Percentiles rank a stretch among this genome's conserved stretches.
Evolutionary conservation across 2,113 vertebrate species (phyloP).

Genomic region (Hucho hucho): DNA sequence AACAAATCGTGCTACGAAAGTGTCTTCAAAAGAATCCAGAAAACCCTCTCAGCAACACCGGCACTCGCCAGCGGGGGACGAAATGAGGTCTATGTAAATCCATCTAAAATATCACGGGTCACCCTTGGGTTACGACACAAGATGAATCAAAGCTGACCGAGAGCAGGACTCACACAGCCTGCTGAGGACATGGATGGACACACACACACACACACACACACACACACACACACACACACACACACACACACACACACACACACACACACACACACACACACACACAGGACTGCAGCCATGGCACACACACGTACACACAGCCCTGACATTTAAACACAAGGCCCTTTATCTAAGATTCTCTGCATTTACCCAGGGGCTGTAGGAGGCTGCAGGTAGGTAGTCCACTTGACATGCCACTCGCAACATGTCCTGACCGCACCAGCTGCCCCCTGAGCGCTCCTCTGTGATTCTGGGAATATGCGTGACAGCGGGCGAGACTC

Average conservation of each 20-base stretch:
- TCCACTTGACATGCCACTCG: background rate
- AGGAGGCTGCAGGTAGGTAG: background rate
- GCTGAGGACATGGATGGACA: background rate
- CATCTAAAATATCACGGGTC: constrained; percentile 35
- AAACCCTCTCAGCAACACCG: background rate
- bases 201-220: constrained; percentile 35
- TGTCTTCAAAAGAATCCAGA: background rate
- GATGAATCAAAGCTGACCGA: constrained; percentile 57
- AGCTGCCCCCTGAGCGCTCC: background rate
- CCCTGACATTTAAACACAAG: background rate
- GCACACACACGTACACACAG: background rate
- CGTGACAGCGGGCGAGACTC: too few species aligned
- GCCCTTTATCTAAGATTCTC: background rate
- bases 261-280: constrained; percentile 13
- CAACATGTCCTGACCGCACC: background rate
- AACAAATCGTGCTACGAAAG: background rate
- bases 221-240: background rate
- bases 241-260: too few species aligned
- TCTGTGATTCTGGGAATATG: too few species aligned
- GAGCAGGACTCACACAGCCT: constrained; percentile 12
- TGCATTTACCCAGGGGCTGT: background rate
- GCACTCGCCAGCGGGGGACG: background rate
- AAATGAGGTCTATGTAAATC: background rate
- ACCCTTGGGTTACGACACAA: constrained; percentile 50
- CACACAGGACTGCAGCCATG: background rate